These are phyloP conservation scores for Chaetura pelagica DNA, from an alignment of 2,113 vertebrate species.

Conservation along the genomic window DNA sequence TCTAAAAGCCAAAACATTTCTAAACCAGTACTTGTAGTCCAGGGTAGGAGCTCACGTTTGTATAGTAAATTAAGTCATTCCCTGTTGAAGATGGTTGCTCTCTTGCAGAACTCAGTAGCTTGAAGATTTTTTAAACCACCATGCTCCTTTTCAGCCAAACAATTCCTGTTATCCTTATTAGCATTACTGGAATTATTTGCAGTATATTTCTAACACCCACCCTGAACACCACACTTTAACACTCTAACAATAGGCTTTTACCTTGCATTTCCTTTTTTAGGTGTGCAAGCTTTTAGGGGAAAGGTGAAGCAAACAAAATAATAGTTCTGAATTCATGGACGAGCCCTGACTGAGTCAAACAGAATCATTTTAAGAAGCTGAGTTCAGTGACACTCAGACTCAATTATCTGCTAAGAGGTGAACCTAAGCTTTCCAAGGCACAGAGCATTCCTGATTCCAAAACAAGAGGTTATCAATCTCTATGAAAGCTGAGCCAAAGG, in stretches of 20 bases:
- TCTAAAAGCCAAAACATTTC: neutral
- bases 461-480: neutral
- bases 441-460: neutral
- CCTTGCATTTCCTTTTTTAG: neutral
- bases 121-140: neutral
- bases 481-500: neutral
- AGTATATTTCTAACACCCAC: neutral
- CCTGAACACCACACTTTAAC: neutral
- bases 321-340: neutral
- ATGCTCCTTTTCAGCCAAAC: neutral
- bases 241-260: neutral
- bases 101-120: neutral
- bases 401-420: neutral
- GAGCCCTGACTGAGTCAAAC: neutral
- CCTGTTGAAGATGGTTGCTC: neutral
- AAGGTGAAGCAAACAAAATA: conserved; percentile 6
- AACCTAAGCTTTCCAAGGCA: neutral
- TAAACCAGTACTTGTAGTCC: neutral
- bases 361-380: neutral
- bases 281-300: neutral
- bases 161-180: neutral
- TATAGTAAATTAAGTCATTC: neutral
- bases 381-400: neutral
- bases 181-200: neutral
- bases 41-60: neutral